Evolutionary conservation across 2,797 vertebrate genomes (phyloP).

Genomic region (Onychomys torridus): DNA sequence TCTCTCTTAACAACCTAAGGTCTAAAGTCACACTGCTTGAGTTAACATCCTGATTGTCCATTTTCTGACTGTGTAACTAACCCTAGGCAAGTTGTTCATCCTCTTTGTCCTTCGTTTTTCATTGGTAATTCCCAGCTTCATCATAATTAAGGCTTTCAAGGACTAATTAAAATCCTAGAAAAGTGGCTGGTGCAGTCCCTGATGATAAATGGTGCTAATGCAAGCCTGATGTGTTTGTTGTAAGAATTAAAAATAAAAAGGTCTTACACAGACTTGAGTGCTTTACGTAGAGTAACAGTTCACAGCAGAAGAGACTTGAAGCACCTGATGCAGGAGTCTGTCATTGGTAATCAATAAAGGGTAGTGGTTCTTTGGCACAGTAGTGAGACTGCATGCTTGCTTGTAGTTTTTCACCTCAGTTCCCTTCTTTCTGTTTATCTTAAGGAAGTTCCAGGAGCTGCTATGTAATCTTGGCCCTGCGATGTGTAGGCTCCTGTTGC

Average conservation of each 20-base stretch:
- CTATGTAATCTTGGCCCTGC: neutral
- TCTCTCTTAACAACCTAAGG: neutral
- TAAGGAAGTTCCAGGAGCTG: neutral
- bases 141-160: slow-evolving; percentile 27
- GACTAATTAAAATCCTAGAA: slow-evolving; percentile 37
- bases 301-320: neutral
- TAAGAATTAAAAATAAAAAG: slow-evolving; percentile 45
- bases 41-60: neutral
- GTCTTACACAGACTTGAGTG: neutral
- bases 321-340: neutral
- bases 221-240: neutral
- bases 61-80: neutral
- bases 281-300: neutral
- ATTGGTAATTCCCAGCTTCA: neutral
- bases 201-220: slow-evolving; percentile 26
- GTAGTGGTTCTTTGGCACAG: neutral
- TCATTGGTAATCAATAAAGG: neutral
- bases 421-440: neutral
- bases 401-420: neutral
- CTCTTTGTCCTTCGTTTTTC: slow-evolving; percentile 32
- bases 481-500: neutral
- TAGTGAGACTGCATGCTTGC: neutral
- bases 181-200: neutral
- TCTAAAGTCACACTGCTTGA: neutral
- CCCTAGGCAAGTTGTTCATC: slow-evolving; percentile 8